These are phyloP conservation scores for Elaeidobius kamerunicus DNA, from an alignment of 2,888 invertebrate genomes.

Conservation along the genomic window DNA sequence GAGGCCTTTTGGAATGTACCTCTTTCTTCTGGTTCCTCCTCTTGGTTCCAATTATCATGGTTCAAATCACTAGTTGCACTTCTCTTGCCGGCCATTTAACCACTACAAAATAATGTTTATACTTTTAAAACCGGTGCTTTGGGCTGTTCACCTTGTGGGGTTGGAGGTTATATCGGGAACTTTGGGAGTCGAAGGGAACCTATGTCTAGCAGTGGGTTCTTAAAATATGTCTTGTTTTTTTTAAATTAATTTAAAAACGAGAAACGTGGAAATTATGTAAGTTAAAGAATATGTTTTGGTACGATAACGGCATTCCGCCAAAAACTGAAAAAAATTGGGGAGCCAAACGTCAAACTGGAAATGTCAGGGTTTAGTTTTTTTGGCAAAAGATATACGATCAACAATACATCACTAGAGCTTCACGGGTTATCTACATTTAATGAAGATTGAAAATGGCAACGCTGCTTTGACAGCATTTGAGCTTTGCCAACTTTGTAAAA, in stretches of 20 bases:
- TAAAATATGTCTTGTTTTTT: not conserved
- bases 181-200: no score
- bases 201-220: not conserved
- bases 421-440: no score
- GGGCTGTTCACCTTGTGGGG: conserved; percentile 12
- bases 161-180: no score
- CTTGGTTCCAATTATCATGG: conserved; percentile 83
- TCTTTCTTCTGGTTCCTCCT: conserved; percentile 71
- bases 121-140: conserved; percentile 4
- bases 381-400: no score
- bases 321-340: conserved; percentile 10
- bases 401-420: no score
- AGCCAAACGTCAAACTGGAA: not conserved
- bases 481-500: no score
- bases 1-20: conserved; percentile 68
- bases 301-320: conserved; percentile 19
- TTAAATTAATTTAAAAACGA: not conserved
- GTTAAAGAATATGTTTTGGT: conserved; percentile 2
- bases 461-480: no score
- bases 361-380: conserved; percentile 1
- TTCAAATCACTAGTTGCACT: conserved; percentile 71
- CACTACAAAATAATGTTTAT: not conserved
- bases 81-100: conserved; percentile 70
- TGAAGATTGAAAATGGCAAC: no score
- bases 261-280: conserved; percentile 10